These are phyloP conservation scores for Patiria miniata DNA, from an alignment of 35 echinoderm and acorn worm species.

Conservation along the genomic window DNA sequence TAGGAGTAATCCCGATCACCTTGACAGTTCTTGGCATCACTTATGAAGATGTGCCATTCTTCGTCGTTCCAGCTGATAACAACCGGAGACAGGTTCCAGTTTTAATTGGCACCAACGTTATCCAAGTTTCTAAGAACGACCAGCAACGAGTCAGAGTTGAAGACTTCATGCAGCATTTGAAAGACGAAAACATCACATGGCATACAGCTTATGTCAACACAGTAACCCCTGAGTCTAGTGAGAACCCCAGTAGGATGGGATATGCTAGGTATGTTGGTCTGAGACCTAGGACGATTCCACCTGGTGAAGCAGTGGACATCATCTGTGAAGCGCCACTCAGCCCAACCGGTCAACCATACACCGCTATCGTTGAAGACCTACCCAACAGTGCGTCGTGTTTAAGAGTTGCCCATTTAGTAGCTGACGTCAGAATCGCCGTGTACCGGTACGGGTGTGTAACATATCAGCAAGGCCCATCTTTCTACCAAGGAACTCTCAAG, in stretches of 20 bases:
- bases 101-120: neutral
- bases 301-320: neutral
- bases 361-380: neutral
- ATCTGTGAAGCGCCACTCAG: neutral
- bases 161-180: neutral
- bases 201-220: neutral
- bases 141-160: neutral
- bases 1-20: neutral
- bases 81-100: neutral
- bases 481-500: neutral
- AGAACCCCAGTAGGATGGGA: neutral
- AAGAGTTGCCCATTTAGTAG: neutral
- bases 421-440: neutral
- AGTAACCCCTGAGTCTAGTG: neutral
- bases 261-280: neutral
- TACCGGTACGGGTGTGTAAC: neutral
- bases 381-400: neutral
- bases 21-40: neutral
- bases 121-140: neutral
- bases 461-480: neutral
- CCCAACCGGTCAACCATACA: neutral
- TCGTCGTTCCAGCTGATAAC: neutral
- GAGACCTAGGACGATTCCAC: neutral
- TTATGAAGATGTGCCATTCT: neutral
- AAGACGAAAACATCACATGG: neutral